Base-by-base conservation (phyloP, 2,888 invertebrate genomes). In the Hololepta plana region DNA sequence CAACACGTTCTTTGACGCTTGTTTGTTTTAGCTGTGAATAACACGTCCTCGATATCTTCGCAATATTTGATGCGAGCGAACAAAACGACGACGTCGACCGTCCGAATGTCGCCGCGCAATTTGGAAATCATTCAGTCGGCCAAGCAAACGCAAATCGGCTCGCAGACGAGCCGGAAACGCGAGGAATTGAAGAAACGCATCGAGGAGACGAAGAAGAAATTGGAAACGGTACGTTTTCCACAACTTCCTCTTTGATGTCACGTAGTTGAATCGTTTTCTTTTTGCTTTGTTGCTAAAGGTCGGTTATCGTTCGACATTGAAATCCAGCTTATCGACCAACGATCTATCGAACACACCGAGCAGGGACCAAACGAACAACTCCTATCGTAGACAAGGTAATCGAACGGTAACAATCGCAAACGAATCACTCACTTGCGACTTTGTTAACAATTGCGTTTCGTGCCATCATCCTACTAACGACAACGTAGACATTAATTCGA, bases 291-390 rank as follows among this genome's bases (percentile, higher is more conserved):
- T 7, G 17, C 17, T 7, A n/a, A 17, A 17, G 17, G n/a, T n/a
- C n/a, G 77, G 79, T 30, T 73, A 73, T 51, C 65, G 74, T 33
- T 79, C 81, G 20, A 77, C 71, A 34, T 55, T 88, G 32, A 80
- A 80, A 46, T 70, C 76, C 40, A 85, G 84, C 49, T 84, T 85
- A 49, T 85, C 84, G 32, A 84, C 82, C 32, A 76, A 76, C 36
- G 87, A 87, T 47, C 60, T 87, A 13, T 82, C 80, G 37, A 72
- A 79, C 46, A 68, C 64, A 29, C 64, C 65, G 5, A 64, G 65
- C 41, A 59, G 57, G 34, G 59, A 60, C 36, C 49, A 51, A 37
- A 44, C 52, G 45, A 32, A n/a, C 12, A 38, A 35, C 19, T 34
- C 39, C 24, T 36, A 39, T 15, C 29, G 20, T 23, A 35, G 41